phyloP scores from a whole-genome alignment of 1,140 invertebrate species.

The Aphis craccivora region DNA sequence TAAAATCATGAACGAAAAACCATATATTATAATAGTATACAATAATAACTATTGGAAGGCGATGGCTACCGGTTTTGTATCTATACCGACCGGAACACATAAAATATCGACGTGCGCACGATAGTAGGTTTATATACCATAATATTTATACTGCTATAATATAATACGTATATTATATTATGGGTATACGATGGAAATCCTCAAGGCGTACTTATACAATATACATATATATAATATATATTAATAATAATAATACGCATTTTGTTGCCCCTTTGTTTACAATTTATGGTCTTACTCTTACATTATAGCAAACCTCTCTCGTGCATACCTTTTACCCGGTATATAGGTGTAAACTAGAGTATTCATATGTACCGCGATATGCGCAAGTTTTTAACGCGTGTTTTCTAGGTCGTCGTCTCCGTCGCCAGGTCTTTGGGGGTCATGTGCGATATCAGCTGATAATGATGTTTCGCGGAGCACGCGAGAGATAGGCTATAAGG shows the following conservation, averaged over 20 bases:
- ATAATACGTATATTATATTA: background rate
- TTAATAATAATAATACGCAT: conserved; percentile 12
- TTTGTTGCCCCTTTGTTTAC: conserved; percentile 38
- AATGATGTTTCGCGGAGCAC: conserved; percentile 31
- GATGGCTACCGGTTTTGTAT: conserved; percentile 17
- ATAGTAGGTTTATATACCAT: background rate
- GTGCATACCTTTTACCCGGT: background rate
- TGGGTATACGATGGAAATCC: background rate
- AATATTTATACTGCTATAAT: background rate
- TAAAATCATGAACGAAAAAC: conserved; percentile 1
- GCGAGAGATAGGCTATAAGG: background rate
- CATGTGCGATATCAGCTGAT: conserved; percentile 45
- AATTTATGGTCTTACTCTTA: background rate
- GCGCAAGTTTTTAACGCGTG: background rate
- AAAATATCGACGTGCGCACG: background rate
- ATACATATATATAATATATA: background rate
- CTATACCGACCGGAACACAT: background rate
- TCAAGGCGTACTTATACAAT: background rate
- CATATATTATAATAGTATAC: background rate
- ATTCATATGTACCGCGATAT: background rate
- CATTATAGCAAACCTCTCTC: background rate
- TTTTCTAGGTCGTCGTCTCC: background rate
- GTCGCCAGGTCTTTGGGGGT: background rate
- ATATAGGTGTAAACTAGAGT: conserved; percentile 33
- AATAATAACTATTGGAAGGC: background rate